Evolutionary conservation across 2,888 invertebrate genomes (phyloP).

Genomic region (Habrosyne pyritoides): DNA sequence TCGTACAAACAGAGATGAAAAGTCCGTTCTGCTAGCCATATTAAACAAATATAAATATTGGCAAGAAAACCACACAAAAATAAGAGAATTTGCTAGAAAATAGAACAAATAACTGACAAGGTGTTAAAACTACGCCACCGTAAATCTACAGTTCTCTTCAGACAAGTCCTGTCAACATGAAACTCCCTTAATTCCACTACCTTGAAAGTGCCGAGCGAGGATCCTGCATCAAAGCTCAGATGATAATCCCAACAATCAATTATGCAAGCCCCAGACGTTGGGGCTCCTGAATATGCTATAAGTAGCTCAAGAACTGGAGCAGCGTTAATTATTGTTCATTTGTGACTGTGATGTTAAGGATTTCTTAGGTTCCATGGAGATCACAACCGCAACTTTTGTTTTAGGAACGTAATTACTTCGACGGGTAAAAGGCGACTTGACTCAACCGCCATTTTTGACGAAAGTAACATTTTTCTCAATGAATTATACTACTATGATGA

Average conservation of each 20-base stretch:
- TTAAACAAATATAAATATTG: no score
- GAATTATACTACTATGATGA: no score
- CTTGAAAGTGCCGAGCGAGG: background rate
- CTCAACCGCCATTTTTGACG: no score
- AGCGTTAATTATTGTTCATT: background rate
- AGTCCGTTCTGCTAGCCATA: no score
- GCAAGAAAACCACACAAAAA: no score
- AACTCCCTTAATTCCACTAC: background rate
- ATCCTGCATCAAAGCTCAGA: background rate
- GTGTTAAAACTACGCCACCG: background rate
- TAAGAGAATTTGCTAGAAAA: no score
- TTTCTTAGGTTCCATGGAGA: background rate
- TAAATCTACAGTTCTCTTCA: background rate
- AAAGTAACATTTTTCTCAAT: no score
- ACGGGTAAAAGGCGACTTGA: no score
- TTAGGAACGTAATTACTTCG: no score
- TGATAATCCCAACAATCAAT: conserved; percentile 2
- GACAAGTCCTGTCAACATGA: background rate
- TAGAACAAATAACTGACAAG: no score
- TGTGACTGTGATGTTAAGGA: background rate
- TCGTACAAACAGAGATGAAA: no score
- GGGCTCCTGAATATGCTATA: background rate
- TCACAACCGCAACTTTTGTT: no score
- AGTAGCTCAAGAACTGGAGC: background rate
- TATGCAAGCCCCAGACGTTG: background rate